A percentile compares a stretch with the other conserved stretches of the same genome.
Evolutionary conservation across 2,888 invertebrate species (phyloP).

Genomic region (Brachypterus glaber): DNA sequence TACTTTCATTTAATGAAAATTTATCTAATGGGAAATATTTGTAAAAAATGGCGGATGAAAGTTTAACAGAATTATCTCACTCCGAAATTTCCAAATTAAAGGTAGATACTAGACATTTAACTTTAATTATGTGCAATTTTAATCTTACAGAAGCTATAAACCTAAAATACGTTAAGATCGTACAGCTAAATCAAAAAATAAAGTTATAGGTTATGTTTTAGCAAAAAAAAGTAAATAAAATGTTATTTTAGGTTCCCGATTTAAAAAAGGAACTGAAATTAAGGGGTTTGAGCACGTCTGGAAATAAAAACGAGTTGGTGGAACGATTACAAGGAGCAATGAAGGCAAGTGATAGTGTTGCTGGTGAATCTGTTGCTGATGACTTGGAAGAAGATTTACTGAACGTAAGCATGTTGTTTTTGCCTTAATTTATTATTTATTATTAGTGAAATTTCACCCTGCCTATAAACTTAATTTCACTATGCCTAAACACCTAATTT

Average conservation of each 20-base stretch:
- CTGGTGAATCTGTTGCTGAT: constrained; percentile 42
- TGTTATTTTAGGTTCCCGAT: constrained; percentile 61
- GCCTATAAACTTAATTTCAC: neutral
- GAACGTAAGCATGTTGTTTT: constrained; percentile 37
- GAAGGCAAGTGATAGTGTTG: constrained; percentile 33
- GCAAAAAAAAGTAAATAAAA: too few species aligned
- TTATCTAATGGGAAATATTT: neutral
- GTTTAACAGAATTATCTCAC: constrained; percentile 18
- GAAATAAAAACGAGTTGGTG: constrained; percentile 74
- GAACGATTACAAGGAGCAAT: constrained; percentile 60
- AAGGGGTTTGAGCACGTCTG: constrained; percentile 61
- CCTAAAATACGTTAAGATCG: neutral
- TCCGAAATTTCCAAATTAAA: constrained; percentile 33
- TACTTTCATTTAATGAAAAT: too few species aligned
- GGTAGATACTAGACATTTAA: too few species aligned
- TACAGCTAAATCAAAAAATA: constrained; percentile 3
- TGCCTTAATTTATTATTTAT: neutral
- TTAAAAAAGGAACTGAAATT: constrained; percentile 72
- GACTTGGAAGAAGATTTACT: constrained; percentile 50
- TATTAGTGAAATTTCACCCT: neutral
- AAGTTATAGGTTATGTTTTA: constrained; percentile 3
- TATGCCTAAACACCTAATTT: too few species aligned
- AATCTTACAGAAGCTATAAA: constrained; percentile 1
- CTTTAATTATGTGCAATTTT: neutral
- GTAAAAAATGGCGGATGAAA: constrained; percentile 27